Evolutionary conservation across 1,140 invertebrate species (phyloP).

Genomic region (Pygmarrhopalites habei): DNA sequence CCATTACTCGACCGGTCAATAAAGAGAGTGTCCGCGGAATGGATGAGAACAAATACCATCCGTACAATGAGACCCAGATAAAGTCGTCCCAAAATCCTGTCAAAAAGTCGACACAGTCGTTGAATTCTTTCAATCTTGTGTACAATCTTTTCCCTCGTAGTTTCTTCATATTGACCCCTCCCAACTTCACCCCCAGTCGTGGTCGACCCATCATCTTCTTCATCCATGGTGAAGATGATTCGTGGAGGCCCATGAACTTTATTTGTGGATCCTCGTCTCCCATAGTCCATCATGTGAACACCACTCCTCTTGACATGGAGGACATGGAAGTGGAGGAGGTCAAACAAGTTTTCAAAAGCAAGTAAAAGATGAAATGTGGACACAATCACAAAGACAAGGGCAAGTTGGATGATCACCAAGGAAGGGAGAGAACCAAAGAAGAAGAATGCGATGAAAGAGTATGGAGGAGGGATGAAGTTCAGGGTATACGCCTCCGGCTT

Average conservation of each 20-base stretch:
- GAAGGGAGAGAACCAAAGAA: neutral
- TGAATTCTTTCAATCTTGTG: slow-evolving; percentile 19
- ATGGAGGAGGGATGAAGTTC: slow-evolving; percentile 3
- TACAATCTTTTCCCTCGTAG: slow-evolving; percentile 12
- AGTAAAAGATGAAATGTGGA: neutral
- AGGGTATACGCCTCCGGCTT: neutral
- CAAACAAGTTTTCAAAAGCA: slow-evolving; percentile 8
- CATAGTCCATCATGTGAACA: too few species aligned
- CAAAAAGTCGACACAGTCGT: slow-evolving; percentile 15
- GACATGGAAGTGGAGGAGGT: too few species aligned
- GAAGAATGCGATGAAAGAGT: slow-evolving; percentile 5
- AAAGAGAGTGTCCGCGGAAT: slow-evolving; percentile 24
- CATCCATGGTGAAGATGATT: too few species aligned
- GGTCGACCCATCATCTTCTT: too few species aligned
- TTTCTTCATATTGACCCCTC: too few species aligned
- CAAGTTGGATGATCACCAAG: neutral
- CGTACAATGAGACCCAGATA: slow-evolving; percentile 21
- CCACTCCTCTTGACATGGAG: too few species aligned
- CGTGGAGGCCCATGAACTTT: too few species aligned
- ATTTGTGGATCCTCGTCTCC: too few species aligned
- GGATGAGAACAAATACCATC: slow-evolving; percentile 21
- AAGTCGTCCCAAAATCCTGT: slow-evolving; percentile 19
- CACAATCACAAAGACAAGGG: slow-evolving; percentile 9
- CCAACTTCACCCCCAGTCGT: too few species aligned
- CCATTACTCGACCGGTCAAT: neutral